Percentiles rank a stretch among this genome's conserved stretches.
Evolutionary conservation across 2,888 invertebrate species (phyloP).

Genomic region (Pristionchus fissidentatus): DNA sequence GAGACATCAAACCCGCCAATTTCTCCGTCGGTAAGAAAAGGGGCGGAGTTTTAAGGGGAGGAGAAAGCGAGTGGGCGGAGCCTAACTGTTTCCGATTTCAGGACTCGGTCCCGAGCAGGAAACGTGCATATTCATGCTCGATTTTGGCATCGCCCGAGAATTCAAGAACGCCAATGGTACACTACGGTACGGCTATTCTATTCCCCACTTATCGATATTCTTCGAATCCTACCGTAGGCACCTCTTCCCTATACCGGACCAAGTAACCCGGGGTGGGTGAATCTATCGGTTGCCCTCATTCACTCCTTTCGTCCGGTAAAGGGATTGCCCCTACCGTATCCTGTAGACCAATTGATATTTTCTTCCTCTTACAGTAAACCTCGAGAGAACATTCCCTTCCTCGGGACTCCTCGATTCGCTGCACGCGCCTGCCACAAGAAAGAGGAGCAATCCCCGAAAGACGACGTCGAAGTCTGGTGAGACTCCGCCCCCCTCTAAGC

Average conservation of each 20-base stretch:
- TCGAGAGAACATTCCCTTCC: conserved; percentile 36
- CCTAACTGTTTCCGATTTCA: neutral
- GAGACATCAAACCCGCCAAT: conserved; percentile 40
- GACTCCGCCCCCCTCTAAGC: neutral
- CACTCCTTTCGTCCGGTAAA: too few species aligned
- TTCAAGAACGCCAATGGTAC: conserved; percentile 30
- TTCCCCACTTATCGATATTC: neutral
- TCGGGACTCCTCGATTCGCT: conserved; percentile 32
- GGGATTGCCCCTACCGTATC: neutral
- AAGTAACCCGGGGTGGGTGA: too few species aligned
- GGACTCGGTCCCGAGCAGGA: conserved; percentile 13
- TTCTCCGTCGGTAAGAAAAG: conserved; percentile 41
- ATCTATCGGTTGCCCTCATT: too few species aligned
- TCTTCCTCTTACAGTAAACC: conserved; percentile 6
- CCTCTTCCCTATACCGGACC: too few species aligned
- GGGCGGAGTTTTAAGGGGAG: too few species aligned
- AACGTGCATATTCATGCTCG: conserved; percentile 21
- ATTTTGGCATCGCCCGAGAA: conserved; percentile 40
- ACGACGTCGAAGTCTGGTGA: conserved; percentile 33
- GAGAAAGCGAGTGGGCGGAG: conserved; percentile 38
- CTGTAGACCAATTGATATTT: neutral
- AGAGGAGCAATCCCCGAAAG: conserved; percentile 33
- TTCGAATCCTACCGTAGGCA: too few species aligned
- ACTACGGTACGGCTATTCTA: conserved; percentile 3
- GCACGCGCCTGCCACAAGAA: conserved; percentile 30